A percentile compares a stretch with the other conserved stretches of the same genome.
Conservation (phyloP, 2,888 invertebrate species). For the Sycophila texana region DNA sequence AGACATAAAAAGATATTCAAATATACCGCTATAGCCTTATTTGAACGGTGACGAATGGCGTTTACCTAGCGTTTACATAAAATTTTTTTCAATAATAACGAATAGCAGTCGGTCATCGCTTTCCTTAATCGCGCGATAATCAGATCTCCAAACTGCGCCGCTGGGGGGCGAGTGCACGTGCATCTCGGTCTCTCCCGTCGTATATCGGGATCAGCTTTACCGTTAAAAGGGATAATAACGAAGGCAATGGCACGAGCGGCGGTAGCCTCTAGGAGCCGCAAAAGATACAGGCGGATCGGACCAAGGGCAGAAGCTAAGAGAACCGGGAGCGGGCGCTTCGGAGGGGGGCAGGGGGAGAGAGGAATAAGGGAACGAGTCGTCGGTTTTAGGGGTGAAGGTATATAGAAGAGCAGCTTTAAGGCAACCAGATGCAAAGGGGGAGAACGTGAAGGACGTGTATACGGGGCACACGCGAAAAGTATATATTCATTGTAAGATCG, state of each 20-base stretch:
- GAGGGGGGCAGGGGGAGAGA: constrained; percentile 38
- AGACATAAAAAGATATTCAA: not conserved
- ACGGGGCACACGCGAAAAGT: constrained; percentile 70
- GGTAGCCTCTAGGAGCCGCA: constrained; percentile 38
- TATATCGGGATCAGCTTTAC: not conserved
- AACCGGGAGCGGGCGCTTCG: constrained; percentile 32
- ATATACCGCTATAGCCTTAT: too few relatives aligned
- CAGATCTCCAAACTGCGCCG: constrained; percentile 11
- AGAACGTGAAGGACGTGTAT: constrained; percentile 59
- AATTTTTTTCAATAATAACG: not conserved
- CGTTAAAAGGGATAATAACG: constrained; percentile 42
- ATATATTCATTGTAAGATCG: constrained; percentile 73
- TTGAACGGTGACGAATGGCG: too few relatives aligned
- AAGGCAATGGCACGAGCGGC: constrained; percentile 20
- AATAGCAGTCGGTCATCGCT: not conserved
- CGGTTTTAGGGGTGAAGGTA: constrained; percentile 41
- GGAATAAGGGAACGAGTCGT: constrained; percentile 54
- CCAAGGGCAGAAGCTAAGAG: constrained; percentile 56
- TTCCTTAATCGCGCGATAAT: constrained; percentile 4
- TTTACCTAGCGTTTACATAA: too few relatives aligned
- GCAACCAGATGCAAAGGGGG: constrained; percentile 69
- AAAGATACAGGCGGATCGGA: constrained; percentile 42
- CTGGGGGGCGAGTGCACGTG: constrained; percentile 36
- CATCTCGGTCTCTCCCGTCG: constrained; percentile 7
- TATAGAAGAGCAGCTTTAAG: constrained; percentile 64